Evolutionary conservation across 2,888 invertebrate species (phyloP), one percentile per base, ranked within the genome.

Genomic region (Brenthis daphne): DNA sequence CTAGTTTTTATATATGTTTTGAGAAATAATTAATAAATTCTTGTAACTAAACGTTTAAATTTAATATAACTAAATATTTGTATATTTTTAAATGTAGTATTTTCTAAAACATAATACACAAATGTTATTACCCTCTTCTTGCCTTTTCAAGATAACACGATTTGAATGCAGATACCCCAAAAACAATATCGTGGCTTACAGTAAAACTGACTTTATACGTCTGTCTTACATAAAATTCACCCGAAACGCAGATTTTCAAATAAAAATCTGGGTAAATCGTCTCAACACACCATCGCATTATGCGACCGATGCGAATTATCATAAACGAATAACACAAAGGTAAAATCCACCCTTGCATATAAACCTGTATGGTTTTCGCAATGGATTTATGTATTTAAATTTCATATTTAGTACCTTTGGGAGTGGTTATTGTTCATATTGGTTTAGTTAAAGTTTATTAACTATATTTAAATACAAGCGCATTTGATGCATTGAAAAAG

Each of bases 281-380:
- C 81, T 74, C 82, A 76, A 75, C 77, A 78, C 79, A 79, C 84
- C 86, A 89, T 91, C 82, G 79, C 89, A 91, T 91, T 91, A 91
- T 91, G 90, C 90, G 85, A 78, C 85, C 80, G 76, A 80, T 81
- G 82, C 80, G 75, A 81, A 91, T 91, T 92, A 90, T 87, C 91
- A 92, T 91, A 90, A 89, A 85, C 79, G 83, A 83, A 83, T 85
- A 82, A 83, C 63, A 60, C 61, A 50, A 57, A 72, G 69, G 69
- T 69, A 79, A 76, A 74, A 75, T 75, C 65, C 75, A 72, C 70
- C 74, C 67, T 67, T 74, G 72, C 77, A 77, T 80, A 77, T 79
- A 80, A 77, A 64, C 66, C 65, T 65, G 70, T 74, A 73, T 74
- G 74, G 65, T 76, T 76, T 77, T 74, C 67, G 60, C 58, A 50